Evolutionary conservation across 1,140 invertebrate species (phyloP).

Genomic region (Meloidogyne exigua): DNA sequence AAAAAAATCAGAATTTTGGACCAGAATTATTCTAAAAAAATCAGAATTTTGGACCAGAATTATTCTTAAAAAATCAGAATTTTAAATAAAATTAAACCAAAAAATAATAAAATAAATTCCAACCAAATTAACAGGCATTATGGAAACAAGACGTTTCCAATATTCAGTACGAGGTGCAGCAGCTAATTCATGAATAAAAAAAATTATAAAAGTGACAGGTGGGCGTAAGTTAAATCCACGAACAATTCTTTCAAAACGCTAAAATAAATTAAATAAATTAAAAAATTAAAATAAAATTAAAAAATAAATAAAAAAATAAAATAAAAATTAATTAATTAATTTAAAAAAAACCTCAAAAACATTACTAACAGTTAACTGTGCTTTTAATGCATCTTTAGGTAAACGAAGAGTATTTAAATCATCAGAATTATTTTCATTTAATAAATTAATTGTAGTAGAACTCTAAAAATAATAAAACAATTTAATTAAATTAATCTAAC

Average conservation of each 20-base stretch:
- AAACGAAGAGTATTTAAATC: not conserved
- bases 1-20: no score
- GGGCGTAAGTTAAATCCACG: conserved; percentile 30
- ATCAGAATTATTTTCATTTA: not conserved
- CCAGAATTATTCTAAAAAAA: no score
- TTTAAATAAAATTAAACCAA: not conserved
- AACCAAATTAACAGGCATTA: conserved; percentile 42
- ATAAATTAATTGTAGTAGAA: no score
- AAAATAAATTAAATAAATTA: conserved; percentile 19
- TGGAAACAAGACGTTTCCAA: conserved; percentile 42
- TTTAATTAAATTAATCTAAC: no score
- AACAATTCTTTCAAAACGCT: conserved; percentile 39
- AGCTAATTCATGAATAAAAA: conserved; percentile 43
- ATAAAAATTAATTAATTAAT: no score
- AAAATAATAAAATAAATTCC: not conserved
- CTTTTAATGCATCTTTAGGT: not conserved
- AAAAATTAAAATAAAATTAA: no score
- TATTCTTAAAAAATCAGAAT: no score
- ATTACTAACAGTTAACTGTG: not conserved
- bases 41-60: no score
- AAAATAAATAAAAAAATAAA: no score
- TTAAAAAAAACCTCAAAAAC: not conserved
- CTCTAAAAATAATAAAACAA: no score
- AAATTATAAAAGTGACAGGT: conserved; percentile 39
- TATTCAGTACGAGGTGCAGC: conserved; percentile 40